phyloP scores from a whole-genome alignment of 2,888 invertebrate species.

The Palloptera scutellata region DNA sequence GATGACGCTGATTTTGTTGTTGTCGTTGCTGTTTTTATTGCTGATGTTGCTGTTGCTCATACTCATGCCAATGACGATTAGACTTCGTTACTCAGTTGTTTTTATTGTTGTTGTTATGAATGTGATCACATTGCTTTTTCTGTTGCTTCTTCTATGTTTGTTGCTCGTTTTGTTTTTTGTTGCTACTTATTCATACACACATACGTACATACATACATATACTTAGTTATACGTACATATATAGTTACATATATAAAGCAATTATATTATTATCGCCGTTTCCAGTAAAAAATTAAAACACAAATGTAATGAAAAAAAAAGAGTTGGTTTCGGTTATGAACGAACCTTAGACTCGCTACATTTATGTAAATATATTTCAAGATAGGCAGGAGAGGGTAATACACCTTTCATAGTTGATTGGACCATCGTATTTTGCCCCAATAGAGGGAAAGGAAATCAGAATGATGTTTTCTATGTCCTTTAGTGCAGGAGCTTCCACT shows the following conservation, averaged over 20 bases:
- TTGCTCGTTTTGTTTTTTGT: conserved; percentile 14
- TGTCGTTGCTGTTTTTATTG: conserved; percentile 37
- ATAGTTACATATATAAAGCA: conserved; percentile 41
- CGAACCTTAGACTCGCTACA: too few relatives aligned
- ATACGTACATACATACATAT: not conserved
- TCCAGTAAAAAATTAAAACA: conserved; percentile 3
- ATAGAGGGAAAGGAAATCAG: too few relatives aligned
- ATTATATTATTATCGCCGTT: conserved; percentile 56
- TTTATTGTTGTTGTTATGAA: conserved; percentile 16
- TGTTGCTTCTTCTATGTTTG: conserved; percentile 7
- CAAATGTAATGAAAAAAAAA: too few relatives aligned
- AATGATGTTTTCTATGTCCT: too few relatives aligned
- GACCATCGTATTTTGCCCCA: too few relatives aligned
- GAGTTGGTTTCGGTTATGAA: too few relatives aligned
- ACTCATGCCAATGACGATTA: conserved; percentile 17
- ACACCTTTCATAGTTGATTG: too few relatives aligned
- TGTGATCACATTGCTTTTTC: conserved; percentile 2
- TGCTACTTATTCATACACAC: not conserved
- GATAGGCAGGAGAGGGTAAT: too few relatives aligned
- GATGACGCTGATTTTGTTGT: conserved; percentile 19
- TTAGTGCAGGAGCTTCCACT: too few relatives aligned
- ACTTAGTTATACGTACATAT: conserved; percentile 15
- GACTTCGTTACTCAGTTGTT: conserved; percentile 13
- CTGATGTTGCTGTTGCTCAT: conserved; percentile 39
- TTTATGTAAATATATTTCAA: too few relatives aligned